Conservation (phyloP, 2,888 invertebrate genomes). For the Cephus pygmeus region DNA sequence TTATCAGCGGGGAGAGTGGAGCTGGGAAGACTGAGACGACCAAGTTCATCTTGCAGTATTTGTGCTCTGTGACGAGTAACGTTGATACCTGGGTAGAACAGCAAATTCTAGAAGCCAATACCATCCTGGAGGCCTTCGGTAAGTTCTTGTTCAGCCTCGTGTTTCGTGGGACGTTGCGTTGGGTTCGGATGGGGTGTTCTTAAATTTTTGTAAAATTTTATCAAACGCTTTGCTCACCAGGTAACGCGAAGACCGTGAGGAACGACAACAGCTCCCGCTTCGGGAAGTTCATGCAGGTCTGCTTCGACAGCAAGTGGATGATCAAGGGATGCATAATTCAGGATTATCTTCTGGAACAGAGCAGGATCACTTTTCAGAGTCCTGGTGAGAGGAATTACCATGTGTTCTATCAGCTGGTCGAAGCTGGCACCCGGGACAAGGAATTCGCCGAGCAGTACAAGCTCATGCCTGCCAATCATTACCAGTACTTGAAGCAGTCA, state of each 20-base stretch:
- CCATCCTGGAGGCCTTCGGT: slow-evolving; percentile 94
- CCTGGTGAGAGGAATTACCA: slow-evolving; percentile 90
- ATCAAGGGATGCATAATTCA: slow-evolving; percentile 92
- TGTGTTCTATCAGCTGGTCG: slow-evolving; percentile 91
- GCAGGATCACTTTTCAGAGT: slow-evolving; percentile 90
- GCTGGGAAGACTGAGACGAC: slow-evolving; percentile 95
- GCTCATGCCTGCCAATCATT: slow-evolving; percentile 80
- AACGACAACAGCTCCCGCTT: slow-evolving; percentile 94
- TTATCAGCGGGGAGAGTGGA: slow-evolving; percentile 93
- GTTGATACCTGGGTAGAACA: slow-evolving; percentile 94
- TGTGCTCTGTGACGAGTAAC: slow-evolving; percentile 87
- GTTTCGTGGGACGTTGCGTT: not conserved
- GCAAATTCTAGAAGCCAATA: slow-evolving; percentile 93
- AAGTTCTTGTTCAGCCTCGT: slow-evolving; percentile 49
- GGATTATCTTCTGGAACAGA: slow-evolving; percentile 90
- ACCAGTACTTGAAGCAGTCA: slow-evolving; percentile 86
- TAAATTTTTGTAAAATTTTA: not conserved
- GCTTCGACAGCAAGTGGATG: slow-evolving; percentile 88
- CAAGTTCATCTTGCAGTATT: slow-evolving; percentile 89
- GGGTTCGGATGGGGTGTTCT: not conserved
- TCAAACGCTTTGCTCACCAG: slow-evolving; percentile 64
- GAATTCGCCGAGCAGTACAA: slow-evolving; percentile 81
- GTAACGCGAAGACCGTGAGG: slow-evolving; percentile 92
- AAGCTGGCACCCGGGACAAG: slow-evolving; percentile 83
- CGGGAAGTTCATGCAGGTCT: slow-evolving; percentile 96